Conservation (phyloP, 2,888 invertebrate species). For the Harpagoxenus sublaevis region DNA sequence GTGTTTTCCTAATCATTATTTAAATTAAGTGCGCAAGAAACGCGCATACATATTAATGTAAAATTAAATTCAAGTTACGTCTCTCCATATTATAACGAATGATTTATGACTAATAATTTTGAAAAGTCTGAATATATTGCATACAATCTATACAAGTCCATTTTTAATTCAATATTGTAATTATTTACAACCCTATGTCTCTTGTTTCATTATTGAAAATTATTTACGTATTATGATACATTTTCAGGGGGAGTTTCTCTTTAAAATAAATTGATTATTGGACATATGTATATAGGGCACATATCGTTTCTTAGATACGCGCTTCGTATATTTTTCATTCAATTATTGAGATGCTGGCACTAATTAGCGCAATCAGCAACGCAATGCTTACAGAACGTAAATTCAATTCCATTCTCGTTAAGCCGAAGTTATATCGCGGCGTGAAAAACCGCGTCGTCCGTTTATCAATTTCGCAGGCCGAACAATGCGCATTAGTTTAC, state of each 20-base stretch:
- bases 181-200: neutral
- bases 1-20: constrained; percentile 45
- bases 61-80: neutral
- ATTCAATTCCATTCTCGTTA: constrained; percentile 47
- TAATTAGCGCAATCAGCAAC: constrained; percentile 40
- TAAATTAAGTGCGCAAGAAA: constrained; percentile 7
- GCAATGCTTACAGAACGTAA: constrained; percentile 18
- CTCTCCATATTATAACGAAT: neutral
- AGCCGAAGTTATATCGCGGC: constrained; percentile 43
- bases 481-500: constrained; percentile 53
- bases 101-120: neutral
- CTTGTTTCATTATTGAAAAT: neutral
- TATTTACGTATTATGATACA: neutral
- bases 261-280: neutral
- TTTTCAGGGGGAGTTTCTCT: neutral
- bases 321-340: constrained; percentile 1
- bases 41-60: neutral
- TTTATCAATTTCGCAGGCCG: constrained; percentile 45
- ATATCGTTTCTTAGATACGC: neutral
- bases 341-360: constrained; percentile 3
- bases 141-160: neutral
- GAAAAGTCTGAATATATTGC: neutral
- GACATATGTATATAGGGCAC: neutral
- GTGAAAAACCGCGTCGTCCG: constrained; percentile 43
- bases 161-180: neutral